Evolutionary conservation across 2,797 vertebrate species (phyloP).

Genomic region (Microctenopoma stevenorrisi): DNA sequence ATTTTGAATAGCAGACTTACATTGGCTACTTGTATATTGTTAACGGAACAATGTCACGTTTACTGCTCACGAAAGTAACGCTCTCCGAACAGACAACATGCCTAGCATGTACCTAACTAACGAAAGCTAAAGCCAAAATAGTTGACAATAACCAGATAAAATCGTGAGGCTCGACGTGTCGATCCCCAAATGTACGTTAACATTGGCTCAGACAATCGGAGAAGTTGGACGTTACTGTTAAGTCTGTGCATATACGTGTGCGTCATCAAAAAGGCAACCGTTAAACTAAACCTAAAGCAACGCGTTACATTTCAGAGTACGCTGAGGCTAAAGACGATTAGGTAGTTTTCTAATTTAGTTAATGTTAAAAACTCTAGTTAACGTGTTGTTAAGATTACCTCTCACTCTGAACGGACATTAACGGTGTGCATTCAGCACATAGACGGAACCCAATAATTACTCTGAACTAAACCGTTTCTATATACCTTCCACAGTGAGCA

Average conservation of each 20-base stretch:
- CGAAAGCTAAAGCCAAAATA: neutral
- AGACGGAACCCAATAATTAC: conserved; percentile 65
- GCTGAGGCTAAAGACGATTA: neutral
- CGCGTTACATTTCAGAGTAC: neutral
- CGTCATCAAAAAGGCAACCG: conserved; percentile 4
- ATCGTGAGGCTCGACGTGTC: neutral
- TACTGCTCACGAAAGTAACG: neutral
- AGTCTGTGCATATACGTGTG: neutral
- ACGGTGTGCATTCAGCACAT: conserved; percentile 61
- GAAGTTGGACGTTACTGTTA: conserved; percentile 11
- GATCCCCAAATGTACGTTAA: conserved; percentile 1
- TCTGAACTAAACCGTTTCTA: conserved; percentile 37
- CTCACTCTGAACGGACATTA: conserved; percentile 20
- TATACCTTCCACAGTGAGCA: conserved; percentile 64
- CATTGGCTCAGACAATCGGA: neutral
- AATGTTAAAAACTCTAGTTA: neutral
- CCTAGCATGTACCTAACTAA: neutral
- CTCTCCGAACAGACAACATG: neutral
- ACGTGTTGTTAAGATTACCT: neutral
- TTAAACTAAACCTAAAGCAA: neutral
- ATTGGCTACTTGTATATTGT: neutral
- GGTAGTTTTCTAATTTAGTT: neutral
- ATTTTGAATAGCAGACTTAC: neutral
- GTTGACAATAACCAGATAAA: neutral
- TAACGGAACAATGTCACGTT: neutral